Evolutionary conservation across 1,140 invertebrate genomes (phyloP).

Genomic region (Drosophila triauraria): DNA sequence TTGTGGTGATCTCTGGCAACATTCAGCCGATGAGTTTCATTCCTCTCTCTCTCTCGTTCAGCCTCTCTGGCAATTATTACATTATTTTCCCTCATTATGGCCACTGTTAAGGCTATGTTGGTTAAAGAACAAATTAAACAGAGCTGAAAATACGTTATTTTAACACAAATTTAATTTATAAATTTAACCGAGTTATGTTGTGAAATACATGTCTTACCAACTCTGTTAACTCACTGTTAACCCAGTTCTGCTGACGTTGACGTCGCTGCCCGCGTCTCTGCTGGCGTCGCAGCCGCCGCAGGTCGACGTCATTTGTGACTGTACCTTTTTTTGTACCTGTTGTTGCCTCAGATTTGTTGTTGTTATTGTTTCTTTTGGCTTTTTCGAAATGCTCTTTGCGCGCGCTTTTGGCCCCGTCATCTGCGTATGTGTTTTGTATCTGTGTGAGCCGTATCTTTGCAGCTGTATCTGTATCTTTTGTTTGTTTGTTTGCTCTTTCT

Average conservation of each 20-base stretch:
- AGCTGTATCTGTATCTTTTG: slow-evolving; percentile 60
- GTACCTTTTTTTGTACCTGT: slow-evolving; percentile 77
- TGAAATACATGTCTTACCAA: background rate
- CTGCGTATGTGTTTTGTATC: slow-evolving; percentile 35
- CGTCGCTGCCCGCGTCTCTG: slow-evolving; percentile 24
- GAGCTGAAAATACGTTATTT: too few species aligned
- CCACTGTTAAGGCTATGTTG: too few species aligned
- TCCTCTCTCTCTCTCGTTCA: too few species aligned
- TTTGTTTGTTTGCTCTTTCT: slow-evolving; percentile 60
- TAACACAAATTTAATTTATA: too few species aligned
- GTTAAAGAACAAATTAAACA: background rate
- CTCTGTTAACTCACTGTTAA: slow-evolving; percentile 12
- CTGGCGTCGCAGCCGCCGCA: slow-evolving; percentile 11
- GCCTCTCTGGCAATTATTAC: background rate
- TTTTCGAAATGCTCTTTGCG: slow-evolving; percentile 74
- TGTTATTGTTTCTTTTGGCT: slow-evolving; percentile 59
- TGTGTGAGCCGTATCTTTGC: slow-evolving; percentile 64
- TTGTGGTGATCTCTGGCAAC: too few species aligned
- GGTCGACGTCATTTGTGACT: slow-evolving; percentile 60
- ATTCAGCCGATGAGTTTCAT: too few species aligned
- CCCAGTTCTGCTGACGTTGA: slow-evolving; percentile 1
- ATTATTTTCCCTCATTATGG: background rate
- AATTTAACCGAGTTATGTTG: too few species aligned
- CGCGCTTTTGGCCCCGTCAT: slow-evolving; percentile 69
- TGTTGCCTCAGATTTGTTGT: slow-evolving; percentile 53